phyloP scores from a whole-genome alignment of 2,797 vertebrate species.

The Gallinago nigripennis region DNA sequence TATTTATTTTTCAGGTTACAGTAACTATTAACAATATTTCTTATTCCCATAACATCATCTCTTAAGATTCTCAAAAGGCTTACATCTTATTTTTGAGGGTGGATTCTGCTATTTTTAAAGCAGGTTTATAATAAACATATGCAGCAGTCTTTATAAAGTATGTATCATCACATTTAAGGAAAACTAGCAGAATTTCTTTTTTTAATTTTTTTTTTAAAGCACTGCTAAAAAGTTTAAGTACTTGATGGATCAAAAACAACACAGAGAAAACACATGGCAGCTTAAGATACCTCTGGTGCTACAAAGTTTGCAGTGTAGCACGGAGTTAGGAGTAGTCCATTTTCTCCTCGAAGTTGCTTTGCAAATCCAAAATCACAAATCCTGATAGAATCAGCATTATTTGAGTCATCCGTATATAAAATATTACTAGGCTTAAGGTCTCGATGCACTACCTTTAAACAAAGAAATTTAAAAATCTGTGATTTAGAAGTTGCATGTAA shows the following conservation, averaged over 20 bases:
- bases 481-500: background rate
- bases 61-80: background rate
- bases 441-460: conserved; percentile 91
- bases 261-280: background rate
- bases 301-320: conserved; percentile 99
- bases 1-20: background rate
- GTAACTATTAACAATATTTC: background rate
- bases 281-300: conserved; percentile 89
- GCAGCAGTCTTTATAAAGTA: background rate
- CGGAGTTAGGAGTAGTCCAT: conserved; percentile 93
- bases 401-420: conserved; percentile 95
- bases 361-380: conserved; percentile 99
- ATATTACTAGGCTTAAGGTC: conserved; percentile 99
- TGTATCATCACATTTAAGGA: background rate
- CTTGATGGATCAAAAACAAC: background rate
- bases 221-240: background rate
- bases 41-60: background rate
- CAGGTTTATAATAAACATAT: background rate
- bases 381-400: conserved; percentile 93
- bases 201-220: background rate
- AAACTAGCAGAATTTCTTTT: background rate
- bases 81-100: background rate
- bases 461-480: background rate
- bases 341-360: conserved; percentile 94
- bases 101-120: conserved; percentile 2